These are phyloP conservation scores for Dendrolimus houi DNA, from an alignment of 2,888 invertebrate genomes.

Conservation along the genomic window DNA sequence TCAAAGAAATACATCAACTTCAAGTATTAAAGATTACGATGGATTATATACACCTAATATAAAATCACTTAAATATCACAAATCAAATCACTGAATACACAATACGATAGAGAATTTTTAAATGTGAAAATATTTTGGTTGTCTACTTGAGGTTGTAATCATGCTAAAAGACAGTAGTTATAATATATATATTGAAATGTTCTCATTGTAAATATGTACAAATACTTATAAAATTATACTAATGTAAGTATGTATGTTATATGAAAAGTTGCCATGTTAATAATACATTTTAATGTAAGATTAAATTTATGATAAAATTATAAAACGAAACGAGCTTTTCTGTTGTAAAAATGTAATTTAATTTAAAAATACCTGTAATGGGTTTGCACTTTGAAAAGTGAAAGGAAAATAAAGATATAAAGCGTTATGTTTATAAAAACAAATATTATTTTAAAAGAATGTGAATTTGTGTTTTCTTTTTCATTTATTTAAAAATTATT, in stretches of 20 bases:
- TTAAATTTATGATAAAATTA: constrained; percentile 1
- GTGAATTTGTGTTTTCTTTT: no score
- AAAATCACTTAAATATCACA: no score
- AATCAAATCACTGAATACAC: no score
- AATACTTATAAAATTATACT: not conserved
- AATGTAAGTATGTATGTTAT: constrained; percentile 27
- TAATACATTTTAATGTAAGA: constrained; percentile 19
- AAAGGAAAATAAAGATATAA: not conserved
- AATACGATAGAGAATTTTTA: no score
- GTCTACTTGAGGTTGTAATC: not conserved
- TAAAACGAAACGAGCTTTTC: not conserved
- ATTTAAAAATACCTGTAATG: not conserved
- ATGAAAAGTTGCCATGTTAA: constrained; percentile 50
- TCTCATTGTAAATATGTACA: not conserved
- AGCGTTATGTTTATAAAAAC: no score
- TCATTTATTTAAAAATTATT: no score
- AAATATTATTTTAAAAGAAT: no score
- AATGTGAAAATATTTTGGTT: no score
- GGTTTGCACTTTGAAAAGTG: not conserved
- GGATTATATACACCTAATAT: no score
- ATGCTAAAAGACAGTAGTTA: not conserved
- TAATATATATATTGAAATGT: not conserved
- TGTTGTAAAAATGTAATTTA: not conserved
- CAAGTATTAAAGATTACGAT: no score
- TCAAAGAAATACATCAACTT: no score